Evolutionary conservation across 2,888 invertebrate species (phyloP), one percentile per base, ranked within the genome.

Genomic region (Nomada ferruginata): DNA sequence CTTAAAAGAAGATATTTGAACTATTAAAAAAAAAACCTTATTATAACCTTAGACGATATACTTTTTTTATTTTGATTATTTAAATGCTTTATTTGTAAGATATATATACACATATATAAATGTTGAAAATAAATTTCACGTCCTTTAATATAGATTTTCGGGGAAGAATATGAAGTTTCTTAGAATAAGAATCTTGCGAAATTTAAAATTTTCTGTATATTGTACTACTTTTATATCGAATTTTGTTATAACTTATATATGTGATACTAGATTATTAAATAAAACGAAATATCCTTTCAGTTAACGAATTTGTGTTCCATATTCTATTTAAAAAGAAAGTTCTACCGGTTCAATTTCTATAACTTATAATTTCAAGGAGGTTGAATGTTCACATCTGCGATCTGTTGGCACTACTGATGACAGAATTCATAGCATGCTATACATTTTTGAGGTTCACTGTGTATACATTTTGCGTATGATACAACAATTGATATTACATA

Each of bases 81-180:
- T 29, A 2, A 52, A 36, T n/a, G 2, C 52, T 9, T 65, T 29
- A 52, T 29, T 29, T 52, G 3, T 36, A 66, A 9, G 47, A 15
- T 47, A 47, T 47, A 15, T 47, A 47, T 47, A 47, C 11, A 47
- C 2, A 66, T 2, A 52, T 52, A 9, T 4, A 4, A 5, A 3
- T 20, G 52, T 52, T 66, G 36, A 66, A 63, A 13, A 15, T 63
- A 72, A 61, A 52, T 13, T 42, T 53, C 13, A 63, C 36, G 15
- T n/a, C 2, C 47, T 20, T 36, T 23, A 36, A 71, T 36, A 61
- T 3, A 26, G 15, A 42, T 53, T 63, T 23, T 63, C n/a, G 15
- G 11, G 50, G 15, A 36, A 5, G n/a, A 63, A 52, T 1, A 42
- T 47, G 47, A 47, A 23, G 10, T 23, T 64, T 7, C 26, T 50